phyloP scores from a whole-genome alignment of 1,140 invertebrate genomes.

The Zaprionus taronus region DNA sequence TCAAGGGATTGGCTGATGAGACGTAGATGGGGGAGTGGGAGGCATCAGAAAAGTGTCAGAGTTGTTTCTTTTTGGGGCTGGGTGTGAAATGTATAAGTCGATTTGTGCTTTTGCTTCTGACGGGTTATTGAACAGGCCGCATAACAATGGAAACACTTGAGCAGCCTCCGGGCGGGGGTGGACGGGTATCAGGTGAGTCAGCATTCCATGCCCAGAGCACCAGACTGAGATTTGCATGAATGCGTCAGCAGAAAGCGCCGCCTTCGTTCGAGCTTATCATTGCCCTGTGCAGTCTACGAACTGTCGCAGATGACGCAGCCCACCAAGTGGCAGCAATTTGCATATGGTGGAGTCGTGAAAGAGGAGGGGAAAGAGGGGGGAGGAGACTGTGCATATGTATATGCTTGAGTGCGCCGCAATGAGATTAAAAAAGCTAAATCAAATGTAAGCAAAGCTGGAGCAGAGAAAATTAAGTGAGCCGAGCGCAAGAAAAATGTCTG shows the following conservation, averaged over 20 bases:
- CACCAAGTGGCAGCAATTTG: constrained; percentile 28
- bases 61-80: constrained; percentile 14
- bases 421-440: constrained; percentile 59
- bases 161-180: not conserved
- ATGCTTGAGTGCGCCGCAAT: constrained; percentile 37
- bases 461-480: constrained; percentile 31
- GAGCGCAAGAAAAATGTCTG: constrained; percentile 37
- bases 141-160: constrained; percentile 1
- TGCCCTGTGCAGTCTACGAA: constrained; percentile 33
- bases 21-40: no score
- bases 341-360: constrained; percentile 24
- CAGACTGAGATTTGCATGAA: constrained; percentile 54
- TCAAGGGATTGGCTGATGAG: constrained; percentile 35
- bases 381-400: not conserved
- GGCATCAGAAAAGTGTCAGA: constrained; percentile 21
- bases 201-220: constrained; percentile 48
- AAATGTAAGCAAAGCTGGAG: constrained; percentile 45
- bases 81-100: constrained; percentile 48
- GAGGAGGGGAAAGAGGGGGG: no score
- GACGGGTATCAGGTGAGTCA: constrained; percentile 47
- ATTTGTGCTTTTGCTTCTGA: constrained; percentile 36
- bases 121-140: constrained; percentile 37
- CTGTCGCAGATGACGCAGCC: constrained; percentile 42
- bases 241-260: constrained; percentile 59
- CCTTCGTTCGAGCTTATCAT: constrained; percentile 56